Evolutionary conservation across 30 jellyfish, hydroid and myxozoan species (phyloP).

Genomic region (Cassiopea xamachana): DNA sequence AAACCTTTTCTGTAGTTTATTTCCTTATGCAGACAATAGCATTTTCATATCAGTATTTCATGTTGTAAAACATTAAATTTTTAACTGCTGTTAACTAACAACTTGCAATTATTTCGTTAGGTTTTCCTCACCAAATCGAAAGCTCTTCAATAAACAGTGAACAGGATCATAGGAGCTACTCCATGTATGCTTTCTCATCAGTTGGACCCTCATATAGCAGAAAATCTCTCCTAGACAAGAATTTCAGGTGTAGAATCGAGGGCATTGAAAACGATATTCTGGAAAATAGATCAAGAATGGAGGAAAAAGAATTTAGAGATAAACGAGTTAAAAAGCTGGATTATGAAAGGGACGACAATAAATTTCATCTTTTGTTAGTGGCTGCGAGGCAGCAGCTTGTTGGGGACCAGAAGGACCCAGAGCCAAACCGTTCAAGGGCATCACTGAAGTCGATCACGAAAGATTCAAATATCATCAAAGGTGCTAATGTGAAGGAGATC

Average conservation of each 20-base stretch:
- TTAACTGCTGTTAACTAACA: neutral
- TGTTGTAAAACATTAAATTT: neutral
- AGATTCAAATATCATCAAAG: constrained; percentile 33
- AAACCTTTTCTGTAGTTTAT: no score
- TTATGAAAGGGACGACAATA: neutral
- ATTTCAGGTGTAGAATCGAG: neutral
- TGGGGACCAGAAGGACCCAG: constrained; percentile 44
- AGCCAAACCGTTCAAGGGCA: constrained; percentile 4
- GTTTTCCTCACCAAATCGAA: neutral
- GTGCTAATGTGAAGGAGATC: neutral
- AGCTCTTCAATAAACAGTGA: neutral
- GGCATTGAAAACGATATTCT: neutral
- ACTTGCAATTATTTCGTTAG: neutral
- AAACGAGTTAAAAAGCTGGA: neutral
- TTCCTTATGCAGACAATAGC: no score
- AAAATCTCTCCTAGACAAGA: neutral
- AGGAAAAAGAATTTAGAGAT: neutral
- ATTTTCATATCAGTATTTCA: no score
- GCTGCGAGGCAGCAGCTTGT: constrained; percentile 80
- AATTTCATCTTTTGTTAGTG: constrained; percentile 58
- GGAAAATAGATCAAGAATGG: neutral
- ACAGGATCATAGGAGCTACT: neutral
- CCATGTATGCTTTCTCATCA: neutral
- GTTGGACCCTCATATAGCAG: neutral
- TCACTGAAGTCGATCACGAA: constrained; percentile 43